Percentiles rank a stretch among this genome's conserved stretches.
phyloP scores from a whole-genome alignment of 2,797 vertebrate species.

The Acipenser transmontanus region DNA sequence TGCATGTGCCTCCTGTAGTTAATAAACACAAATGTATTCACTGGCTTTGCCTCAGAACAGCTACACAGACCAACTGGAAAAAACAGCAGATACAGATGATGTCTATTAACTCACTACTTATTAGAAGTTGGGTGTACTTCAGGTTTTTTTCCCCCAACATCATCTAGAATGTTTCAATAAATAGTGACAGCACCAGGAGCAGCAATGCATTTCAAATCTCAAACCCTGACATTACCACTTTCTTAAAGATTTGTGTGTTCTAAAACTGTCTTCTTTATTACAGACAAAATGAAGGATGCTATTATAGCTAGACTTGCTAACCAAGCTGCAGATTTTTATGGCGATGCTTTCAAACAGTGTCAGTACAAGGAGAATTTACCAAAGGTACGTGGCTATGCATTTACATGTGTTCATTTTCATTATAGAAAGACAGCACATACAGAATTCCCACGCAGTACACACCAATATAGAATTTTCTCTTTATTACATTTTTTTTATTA shows the following conservation, averaged over 20 bases:
- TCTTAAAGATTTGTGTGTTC: neutral
- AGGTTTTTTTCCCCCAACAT: too few species aligned
- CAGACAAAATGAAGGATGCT: slow-evolving; percentile 98
- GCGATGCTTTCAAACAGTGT: slow-evolving; percentile 95
- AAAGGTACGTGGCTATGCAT: slow-evolving; percentile 71
- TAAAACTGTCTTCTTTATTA: slow-evolving; percentile 1
- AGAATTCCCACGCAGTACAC: slow-evolving; percentile 4
- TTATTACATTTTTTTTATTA: too few species aligned
- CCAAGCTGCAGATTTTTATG: slow-evolving; percentile 93
- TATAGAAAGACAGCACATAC: neutral
- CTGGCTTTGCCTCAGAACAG: too few species aligned
- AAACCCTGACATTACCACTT: neutral
- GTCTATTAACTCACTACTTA: too few species aligned
- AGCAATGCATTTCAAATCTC: neutral
- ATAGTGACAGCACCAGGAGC: too few species aligned
- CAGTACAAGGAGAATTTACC: slow-evolving; percentile 96
- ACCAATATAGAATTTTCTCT: neutral
- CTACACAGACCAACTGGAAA: too few species aligned
- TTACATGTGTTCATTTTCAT: neutral
- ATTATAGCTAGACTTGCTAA: slow-evolving; percentile 94
- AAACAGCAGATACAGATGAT: too few species aligned
- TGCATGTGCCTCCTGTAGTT: too few species aligned
- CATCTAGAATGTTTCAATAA: too few species aligned
- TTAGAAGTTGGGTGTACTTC: too few species aligned
- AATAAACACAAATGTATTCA: too few species aligned